Evolutionary conservation across 1,140 invertebrate genomes (phyloP).

Genomic region (Cotesia glomerata): DNA sequence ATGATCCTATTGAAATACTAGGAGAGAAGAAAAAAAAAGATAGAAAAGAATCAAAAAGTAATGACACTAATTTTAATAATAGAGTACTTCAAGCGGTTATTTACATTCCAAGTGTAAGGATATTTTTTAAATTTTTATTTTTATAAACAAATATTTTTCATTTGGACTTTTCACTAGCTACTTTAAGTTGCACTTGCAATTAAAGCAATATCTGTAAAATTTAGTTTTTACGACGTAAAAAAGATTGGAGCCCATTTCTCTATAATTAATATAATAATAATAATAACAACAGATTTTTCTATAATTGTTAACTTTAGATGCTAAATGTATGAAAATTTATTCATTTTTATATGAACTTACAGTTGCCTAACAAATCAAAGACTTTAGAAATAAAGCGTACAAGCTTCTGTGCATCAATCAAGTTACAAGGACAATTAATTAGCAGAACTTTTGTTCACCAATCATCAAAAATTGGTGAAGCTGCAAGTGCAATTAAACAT

Average conservation of each 20-base stretch:
- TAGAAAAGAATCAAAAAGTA: constrained; percentile 56
- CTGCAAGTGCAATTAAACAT: constrained; percentile 72
- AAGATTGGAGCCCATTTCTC: no score
- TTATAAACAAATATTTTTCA: background rate
- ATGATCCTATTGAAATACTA: constrained; percentile 65
- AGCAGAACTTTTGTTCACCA: constrained; percentile 75
- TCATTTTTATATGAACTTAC: constrained; percentile 29
- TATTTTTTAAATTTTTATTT: constrained; percentile 38
- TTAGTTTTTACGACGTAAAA: no score
- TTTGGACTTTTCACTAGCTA: no score
- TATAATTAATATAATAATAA: no score
- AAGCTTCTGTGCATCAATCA: constrained; percentile 61
- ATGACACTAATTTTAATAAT: constrained; percentile 45
- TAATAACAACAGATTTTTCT: no score
- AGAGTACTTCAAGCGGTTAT: constrained; percentile 63
- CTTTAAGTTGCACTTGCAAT: no score
- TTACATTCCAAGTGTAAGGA: constrained; percentile 73
- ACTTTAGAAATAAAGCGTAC: constrained; percentile 43
- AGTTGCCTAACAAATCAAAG: constrained; percentile 29
- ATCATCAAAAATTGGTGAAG: constrained; percentile 73
- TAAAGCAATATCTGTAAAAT: no score
- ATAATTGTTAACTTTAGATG: no score
- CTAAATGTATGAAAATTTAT: background rate
- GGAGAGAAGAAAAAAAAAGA: constrained; percentile 64
- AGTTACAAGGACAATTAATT: constrained; percentile 70